Evolutionary conservation across 2,797 vertebrate species (phyloP).

Genomic region (Gymnoscopelus microlampas): DNA sequence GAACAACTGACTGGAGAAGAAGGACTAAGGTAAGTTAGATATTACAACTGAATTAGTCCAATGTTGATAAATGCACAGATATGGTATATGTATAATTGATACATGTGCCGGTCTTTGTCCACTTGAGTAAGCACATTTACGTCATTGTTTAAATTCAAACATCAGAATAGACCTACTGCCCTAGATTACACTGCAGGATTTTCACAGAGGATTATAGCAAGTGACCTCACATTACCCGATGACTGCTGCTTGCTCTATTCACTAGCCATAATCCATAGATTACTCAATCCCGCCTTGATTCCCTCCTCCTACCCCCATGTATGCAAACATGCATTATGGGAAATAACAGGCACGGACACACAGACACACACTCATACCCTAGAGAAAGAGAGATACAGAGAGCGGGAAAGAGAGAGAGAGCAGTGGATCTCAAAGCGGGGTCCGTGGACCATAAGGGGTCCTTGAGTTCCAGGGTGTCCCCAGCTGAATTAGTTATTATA

Average conservation of each 20-base stretch:
- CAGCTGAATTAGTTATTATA: no score
- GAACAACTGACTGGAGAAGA: slow-evolving; percentile 5
- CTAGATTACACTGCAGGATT: neutral
- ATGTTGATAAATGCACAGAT: neutral
- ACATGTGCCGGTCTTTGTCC: no score
- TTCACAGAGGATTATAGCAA: neutral
- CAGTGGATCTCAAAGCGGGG: no score
- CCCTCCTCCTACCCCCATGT: slow-evolving; percentile 10
- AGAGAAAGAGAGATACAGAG: no score
- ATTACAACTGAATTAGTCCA: neutral
- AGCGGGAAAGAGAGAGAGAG: no score
- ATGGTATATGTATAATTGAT: no score
- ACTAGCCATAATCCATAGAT: slow-evolving; percentile 32
- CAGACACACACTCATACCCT: slow-evolving; percentile 1
- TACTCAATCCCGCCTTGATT: slow-evolving; percentile 35
- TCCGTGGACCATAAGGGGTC: no score
- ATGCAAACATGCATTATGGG: neutral
- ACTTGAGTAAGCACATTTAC: no score
- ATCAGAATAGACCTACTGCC: neutral
- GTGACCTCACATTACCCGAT: neutral
- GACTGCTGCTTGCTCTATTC: neutral
- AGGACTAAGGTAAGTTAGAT: neutral
- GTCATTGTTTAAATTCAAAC: no score
- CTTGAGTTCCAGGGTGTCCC: no score
- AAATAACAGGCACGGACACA: neutral